Evolutionary conservation across 1,140 invertebrate genomes (phyloP).

Genomic region (Eumeta japonica): DNA sequence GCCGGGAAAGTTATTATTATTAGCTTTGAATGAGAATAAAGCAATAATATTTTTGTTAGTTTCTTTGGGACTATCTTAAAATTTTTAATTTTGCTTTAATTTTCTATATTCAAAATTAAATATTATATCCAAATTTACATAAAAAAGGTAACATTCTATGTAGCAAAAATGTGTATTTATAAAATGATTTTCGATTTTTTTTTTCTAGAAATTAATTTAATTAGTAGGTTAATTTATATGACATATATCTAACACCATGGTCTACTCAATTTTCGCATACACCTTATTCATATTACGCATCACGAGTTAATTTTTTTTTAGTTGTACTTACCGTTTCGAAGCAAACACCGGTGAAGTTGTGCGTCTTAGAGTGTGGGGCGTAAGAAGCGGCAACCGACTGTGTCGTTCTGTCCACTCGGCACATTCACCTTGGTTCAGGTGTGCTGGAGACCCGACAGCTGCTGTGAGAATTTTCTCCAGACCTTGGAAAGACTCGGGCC

Average conservation of each 20-base stretch:
- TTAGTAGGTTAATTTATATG: too few relatives aligned
- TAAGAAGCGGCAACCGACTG: constrained; percentile 61
- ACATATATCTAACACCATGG: not conserved
- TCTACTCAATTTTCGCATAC: too few relatives aligned
- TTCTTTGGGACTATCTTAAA: too few relatives aligned
- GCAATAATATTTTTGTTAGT: too few relatives aligned
- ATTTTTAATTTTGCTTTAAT: too few relatives aligned
- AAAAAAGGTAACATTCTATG: too few relatives aligned
- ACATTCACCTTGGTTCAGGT: constrained; percentile 71
- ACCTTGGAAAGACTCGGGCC: constrained; percentile 63
- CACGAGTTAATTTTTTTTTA: constrained; percentile 39
- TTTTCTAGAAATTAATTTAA: too few relatives aligned
- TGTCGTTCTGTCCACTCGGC: constrained; percentile 63
- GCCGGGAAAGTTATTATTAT: too few relatives aligned
- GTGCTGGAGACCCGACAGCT: constrained; percentile 62
- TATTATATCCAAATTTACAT: too few relatives aligned
- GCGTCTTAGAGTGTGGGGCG: constrained; percentile 65
- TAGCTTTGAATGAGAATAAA: too few relatives aligned
- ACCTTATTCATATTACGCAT: not conserved
- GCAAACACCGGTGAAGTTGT: constrained; percentile 76
- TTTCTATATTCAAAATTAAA: too few relatives aligned
- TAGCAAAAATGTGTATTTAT: constrained; percentile 3
- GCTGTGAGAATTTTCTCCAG: constrained; percentile 68
- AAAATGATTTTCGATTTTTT: too few relatives aligned
- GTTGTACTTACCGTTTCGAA: constrained; percentile 83